A percentile compares a stretch with the other conserved stretches of the same genome.
phyloP scores from a whole-genome alignment of 2,797 vertebrate species.

The Mus caroli region DNA sequence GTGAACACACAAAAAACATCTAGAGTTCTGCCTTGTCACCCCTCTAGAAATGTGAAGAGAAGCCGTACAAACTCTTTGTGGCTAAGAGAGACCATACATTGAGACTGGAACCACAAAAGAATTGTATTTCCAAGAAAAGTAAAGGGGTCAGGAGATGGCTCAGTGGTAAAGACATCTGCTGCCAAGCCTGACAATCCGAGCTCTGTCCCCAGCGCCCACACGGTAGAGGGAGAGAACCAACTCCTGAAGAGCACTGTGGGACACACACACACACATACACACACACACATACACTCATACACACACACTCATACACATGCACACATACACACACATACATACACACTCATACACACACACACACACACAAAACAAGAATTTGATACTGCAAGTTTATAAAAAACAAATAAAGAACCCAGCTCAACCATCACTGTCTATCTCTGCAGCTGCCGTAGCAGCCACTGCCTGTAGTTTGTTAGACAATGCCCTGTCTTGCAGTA shows the following conservation, averaged over 20 bases:
- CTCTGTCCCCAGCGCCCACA: neutral
- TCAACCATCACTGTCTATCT: conserved; percentile 29
- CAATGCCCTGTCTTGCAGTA: conserved; percentile 84
- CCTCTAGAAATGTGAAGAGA: neutral
- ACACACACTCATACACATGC: neutral
- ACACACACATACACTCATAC: neutral
- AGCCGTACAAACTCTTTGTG: conserved; percentile 15
- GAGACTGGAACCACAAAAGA: conserved; percentile 22
- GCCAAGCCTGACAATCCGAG: neutral
- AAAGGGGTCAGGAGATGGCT: no score
- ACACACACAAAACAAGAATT: neutral
- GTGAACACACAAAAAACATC: neutral
- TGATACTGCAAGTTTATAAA: neutral
- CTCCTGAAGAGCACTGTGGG: neutral
- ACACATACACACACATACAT: no score
- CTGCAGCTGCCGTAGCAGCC: conserved; percentile 61
- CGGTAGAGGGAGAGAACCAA: neutral
- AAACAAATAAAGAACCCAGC: neutral
- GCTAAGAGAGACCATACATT: neutral
- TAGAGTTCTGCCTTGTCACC: conserved; percentile 33
- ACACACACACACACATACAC: neutral
- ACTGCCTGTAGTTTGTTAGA: conserved; percentile 67
- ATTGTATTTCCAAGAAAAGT: neutral
- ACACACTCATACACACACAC: no score
- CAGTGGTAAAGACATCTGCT: neutral